These are phyloP conservation scores for Baccha elongata DNA, from an alignment of 2,888 invertebrate species.

Conservation along the genomic window DNA sequence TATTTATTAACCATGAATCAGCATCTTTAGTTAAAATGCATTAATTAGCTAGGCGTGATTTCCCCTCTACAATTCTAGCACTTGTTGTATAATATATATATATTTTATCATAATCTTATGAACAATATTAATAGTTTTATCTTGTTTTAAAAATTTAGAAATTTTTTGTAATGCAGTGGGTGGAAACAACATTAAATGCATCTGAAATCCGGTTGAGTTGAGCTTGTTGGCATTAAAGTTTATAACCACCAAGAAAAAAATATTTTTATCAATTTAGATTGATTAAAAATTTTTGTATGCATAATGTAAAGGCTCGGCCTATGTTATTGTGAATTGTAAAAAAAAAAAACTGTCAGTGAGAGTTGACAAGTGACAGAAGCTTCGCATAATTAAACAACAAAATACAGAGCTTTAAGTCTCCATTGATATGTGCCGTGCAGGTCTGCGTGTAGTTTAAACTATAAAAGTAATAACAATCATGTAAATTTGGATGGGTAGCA, in stretches of 20 bases:
- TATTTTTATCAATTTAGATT: constrained; percentile 50
- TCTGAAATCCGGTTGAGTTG: constrained; percentile 14
- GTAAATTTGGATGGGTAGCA: constrained; percentile 24
- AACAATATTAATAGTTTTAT: constrained; percentile 1
- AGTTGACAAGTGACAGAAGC: constrained; percentile 53
- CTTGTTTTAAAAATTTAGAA: constrained; percentile 29
- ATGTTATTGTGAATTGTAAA: constrained; percentile 15
- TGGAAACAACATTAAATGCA: constrained; percentile 15
- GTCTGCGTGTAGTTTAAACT: not conserved
- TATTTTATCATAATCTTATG: constrained; percentile 24
- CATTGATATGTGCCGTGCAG: constrained; percentile 9
- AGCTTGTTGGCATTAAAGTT: constrained; percentile 15
- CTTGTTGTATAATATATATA: constrained; percentile 22
- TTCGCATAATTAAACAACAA: constrained; percentile 29
- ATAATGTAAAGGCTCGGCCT: constrained; percentile 16
- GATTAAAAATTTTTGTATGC: constrained; percentile 25
- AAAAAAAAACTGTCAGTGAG: constrained; percentile 16
- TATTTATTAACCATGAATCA: constrained; percentile 34
- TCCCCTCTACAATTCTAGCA: constrained; percentile 14
- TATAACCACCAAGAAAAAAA: constrained; percentile 3
- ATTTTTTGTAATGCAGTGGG: constrained; percentile 41
- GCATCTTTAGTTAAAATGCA: constrained; percentile 23
- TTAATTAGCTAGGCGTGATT: constrained; percentile 46
- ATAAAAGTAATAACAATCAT: not conserved
- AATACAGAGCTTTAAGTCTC: constrained; percentile 28